Evolutionary conservation across 2,797 vertebrate species (phyloP), one percentile per base, ranked within the genome.

Genomic region (Rhinatrema bivittatum): DNA sequence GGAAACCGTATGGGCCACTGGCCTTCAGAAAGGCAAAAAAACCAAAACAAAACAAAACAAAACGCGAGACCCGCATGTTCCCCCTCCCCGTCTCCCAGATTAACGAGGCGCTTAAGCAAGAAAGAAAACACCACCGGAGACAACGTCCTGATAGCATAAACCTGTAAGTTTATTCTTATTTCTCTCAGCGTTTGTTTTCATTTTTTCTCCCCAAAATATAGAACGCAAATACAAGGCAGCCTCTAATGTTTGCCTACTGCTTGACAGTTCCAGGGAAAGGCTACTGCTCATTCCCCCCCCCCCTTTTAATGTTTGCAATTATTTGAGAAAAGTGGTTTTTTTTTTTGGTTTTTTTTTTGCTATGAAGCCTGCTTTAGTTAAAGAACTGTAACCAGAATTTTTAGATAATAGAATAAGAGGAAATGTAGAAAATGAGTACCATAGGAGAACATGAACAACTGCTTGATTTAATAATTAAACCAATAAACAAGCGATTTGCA

Each of bases 1-100:
- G 42, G 68, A 25, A 63, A 69, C 32, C 1, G 30, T 40, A 9
- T 10, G 38, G 35, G 19, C 33, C 27, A 41, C 32, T 56, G 2
- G 13, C 58, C 49, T 39, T 42, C 28, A 3, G 1, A 20, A 30
- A 60, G 59, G 50, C 28, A 41, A 55, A 65, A 62, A 63, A n/a
- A n/a, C n/a, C n/a, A n/a, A n/a, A n/a, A n/a, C n/a, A n/a, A n/a
- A 65, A 50, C 50, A 54, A 47, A 49, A 48, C 10, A 14, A 65
- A 58, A 58, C 52, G n/a, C n/a, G 50, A 60, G 53, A 53, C 37
- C 31, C 51, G n/a, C 18, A 32, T 52, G 43, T 40, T 68, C 69
- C 49, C 3, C 10, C 21, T 48, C 27, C 46, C 46, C 45, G 9
- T 21, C 20, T 39, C 3, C 10, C 25, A 13, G 56, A 49, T 53